phyloP scores from a whole-genome alignment of 2,888 invertebrate genomes.

The Torymus auratus region DNA sequence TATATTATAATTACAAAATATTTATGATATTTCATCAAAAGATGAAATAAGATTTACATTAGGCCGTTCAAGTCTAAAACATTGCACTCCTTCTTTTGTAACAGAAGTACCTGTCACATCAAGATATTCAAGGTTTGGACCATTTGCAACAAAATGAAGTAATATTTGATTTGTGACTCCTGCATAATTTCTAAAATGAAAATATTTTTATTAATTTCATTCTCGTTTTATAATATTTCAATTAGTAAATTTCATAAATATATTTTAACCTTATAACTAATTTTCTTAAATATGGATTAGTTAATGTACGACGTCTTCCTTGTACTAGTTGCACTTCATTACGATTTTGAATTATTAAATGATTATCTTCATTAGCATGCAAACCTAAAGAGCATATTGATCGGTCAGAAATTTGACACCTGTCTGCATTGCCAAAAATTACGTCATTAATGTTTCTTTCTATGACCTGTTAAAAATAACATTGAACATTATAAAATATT shows the following conservation, averaged over 20 bases:
- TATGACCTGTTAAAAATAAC: conserved; percentile 49
- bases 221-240: conserved; percentile 31
- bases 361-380: conserved; percentile 64
- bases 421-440: conserved; percentile 59
- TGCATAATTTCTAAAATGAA: conserved; percentile 79
- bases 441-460: conserved; percentile 39
- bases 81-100: conserved; percentile 80
- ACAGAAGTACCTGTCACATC: conserved; percentile 85
- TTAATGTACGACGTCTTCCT: conserved; percentile 67
- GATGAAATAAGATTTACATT: conserved; percentile 75
- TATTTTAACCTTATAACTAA: conserved; percentile 71
- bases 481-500: not conserved
- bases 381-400: conserved; percentile 71
- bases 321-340: conserved; percentile 66
- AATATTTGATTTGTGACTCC: conserved; percentile 82
- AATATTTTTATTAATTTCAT: conserved; percentile 4
- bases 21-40: conserved; percentile 65
- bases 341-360: conserved; percentile 66
- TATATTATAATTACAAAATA: conserved; percentile 41
- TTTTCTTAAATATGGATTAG: conserved; percentile 72
- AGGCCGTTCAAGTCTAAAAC: conserved; percentile 80
- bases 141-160: conserved; percentile 80
- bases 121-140: conserved; percentile 79
- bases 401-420: conserved; percentile 69
- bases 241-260: conserved; percentile 1